Evolutionary conservation across 1,140 invertebrate species (phyloP).

Genomic region (Panonychus citri): DNA sequence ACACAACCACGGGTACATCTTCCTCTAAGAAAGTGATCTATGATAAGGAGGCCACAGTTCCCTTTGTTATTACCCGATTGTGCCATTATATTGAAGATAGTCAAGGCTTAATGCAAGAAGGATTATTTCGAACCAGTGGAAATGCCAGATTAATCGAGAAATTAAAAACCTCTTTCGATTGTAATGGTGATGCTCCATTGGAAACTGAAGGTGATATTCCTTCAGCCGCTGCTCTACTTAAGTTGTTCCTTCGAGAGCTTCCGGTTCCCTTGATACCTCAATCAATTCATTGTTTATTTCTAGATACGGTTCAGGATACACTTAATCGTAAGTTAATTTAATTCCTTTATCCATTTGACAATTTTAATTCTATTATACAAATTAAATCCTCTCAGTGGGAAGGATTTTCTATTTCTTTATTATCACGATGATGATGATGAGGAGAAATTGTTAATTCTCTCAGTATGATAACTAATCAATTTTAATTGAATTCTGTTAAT

Average conservation of each 20-base stretch:
- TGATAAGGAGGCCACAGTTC: conserved; percentile 3
- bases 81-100: conserved; percentile 14
- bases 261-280: conserved; percentile 24
- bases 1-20: not conserved
- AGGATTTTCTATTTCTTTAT: too few species aligned
- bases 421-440: too few species aligned
- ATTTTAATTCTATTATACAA: too few species aligned
- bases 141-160: conserved; percentile 23
- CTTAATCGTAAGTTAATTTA: not conserved
- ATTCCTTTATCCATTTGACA: not conserved
- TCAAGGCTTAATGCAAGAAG: conserved; percentile 20
- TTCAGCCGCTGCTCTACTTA: conserved; percentile 23
- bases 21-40: not conserved
- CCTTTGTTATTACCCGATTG: conserved; percentile 14
- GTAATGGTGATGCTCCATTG: conserved; percentile 23
- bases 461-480: too few species aligned
- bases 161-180: conserved; percentile 22
- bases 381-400: too few species aligned
- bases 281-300: conserved; percentile 19
- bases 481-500: too few species aligned
- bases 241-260: conserved; percentile 24
- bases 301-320: conserved; percentile 18
- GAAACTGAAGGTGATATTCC: conserved; percentile 19
- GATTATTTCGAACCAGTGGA: conserved; percentile 25
- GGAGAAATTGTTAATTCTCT: too few species aligned